Conservation (phyloP, 2,113 vertebrate species). For the Salvator merianae region DNA sequence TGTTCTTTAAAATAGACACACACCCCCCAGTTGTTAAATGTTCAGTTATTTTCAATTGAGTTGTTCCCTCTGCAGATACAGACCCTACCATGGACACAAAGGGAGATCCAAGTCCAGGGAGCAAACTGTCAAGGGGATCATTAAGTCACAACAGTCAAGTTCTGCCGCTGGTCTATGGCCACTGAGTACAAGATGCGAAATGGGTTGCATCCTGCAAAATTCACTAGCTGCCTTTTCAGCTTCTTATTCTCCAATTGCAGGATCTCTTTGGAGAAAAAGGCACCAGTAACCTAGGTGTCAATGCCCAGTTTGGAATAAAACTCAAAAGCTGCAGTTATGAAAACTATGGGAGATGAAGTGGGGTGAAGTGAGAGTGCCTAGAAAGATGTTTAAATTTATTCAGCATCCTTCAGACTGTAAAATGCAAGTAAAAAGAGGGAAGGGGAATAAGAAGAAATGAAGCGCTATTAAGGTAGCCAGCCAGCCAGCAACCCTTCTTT, state of each 20-base stretch:
- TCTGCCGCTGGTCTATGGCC: no score
- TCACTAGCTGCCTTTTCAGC: not conserved
- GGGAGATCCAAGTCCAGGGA: no score
- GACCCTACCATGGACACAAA: no score
- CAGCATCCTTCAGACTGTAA: conserved; percentile 47
- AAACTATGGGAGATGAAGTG: not conserved
- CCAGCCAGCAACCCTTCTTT: conserved; percentile 55
- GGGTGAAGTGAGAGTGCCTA: not conserved
- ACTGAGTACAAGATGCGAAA: no score
- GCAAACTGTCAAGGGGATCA: no score
- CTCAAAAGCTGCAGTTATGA: not conserved
- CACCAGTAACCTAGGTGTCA: not conserved
- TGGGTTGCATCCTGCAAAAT: no score
- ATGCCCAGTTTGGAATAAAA: not conserved
- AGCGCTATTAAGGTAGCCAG: conserved; percentile 45
- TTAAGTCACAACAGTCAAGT: no score
- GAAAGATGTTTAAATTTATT: conserved; percentile 29
- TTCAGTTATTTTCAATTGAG: no score
- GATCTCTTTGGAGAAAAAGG: not conserved
- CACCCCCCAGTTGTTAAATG: no score
- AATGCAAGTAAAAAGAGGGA: conserved; percentile 42
- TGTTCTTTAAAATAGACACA: no score
- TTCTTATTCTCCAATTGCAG: no score
- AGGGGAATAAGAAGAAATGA: conserved; percentile 54
- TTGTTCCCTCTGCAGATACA: no score